Base-by-base conservation (phyloP, 1,140 invertebrate genomes). In the Tetranychus cinnabarinus region DNA sequence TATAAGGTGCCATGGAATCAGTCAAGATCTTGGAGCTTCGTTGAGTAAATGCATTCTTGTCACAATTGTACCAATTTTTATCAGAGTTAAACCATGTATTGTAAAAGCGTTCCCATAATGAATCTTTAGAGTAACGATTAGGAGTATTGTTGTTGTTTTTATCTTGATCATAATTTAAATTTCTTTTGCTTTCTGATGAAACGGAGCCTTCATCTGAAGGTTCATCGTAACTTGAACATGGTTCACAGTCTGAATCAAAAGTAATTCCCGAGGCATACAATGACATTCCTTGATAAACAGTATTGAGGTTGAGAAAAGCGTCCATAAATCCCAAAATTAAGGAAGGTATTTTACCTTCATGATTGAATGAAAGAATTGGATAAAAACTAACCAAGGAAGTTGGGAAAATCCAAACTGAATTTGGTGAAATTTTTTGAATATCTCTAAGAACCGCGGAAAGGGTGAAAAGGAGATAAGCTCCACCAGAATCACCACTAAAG, bases 401-500 rank as follows among this genome's bases (percentile, higher is more conserved):
- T 45, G 37, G 23, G 8, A 58, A 42, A 31, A 39, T 45, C 45
- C 31, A 36, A 35, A 39, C 15, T 45, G 37, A 45, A 8, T 15
- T 10, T 56, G 36, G 42, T 7, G 10, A n/a, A 10, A 31, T 15
- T 58, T 58, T 13, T 15, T 31, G 23, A 45, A 58, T 45, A 45
- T 58, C 42, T n/a, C 15, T 15, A 10, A 58, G 15, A 58, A 58
- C 31, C n/a, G 12, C 10, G 5, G 23, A n/a, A 15, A 58, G 12
- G 23, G 15, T 58, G 23, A 46, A 33, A 6, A 84, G 78, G 12
- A 99, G 76, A 75, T 97, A 95, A 0, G 84, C 93, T 3, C 95
- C 95, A 1, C 93, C 95, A 46, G 90, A 96, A 72, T 98, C 95
- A 1, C 79, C 79, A 64, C 73, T 74, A 58, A 79, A 63, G 57